These are phyloP conservation scores for Aphelinus atriplicis DNA, from an alignment of 1,140 invertebrate species.

Conservation along the genomic window DNA sequence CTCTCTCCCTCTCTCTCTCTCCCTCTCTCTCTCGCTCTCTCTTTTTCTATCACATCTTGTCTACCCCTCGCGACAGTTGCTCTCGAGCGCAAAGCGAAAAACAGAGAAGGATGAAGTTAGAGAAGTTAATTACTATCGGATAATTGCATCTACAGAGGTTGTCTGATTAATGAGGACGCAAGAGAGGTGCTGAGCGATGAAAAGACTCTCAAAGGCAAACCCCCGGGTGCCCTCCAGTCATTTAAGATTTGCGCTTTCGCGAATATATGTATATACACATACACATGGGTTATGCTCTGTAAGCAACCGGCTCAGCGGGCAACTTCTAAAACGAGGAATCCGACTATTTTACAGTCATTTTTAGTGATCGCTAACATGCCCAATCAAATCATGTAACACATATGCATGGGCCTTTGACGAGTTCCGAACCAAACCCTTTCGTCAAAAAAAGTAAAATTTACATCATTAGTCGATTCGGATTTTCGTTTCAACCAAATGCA, in stretches of 20 bases:
- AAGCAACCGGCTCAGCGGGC: too few species aligned
- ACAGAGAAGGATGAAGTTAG: constrained; percentile 41
- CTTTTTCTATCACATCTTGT: constrained; percentile 36
- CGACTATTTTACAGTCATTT: too few species aligned
- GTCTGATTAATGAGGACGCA: constrained; percentile 53
- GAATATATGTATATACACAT: constrained; percentile 7
- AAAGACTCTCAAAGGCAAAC: constrained; percentile 22
- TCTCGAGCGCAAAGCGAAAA: neutral
- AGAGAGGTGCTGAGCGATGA: neutral
- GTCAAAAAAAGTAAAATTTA: too few species aligned
- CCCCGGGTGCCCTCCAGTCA: constrained; percentile 1
- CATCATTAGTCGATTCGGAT: too few species aligned
- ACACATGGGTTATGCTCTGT: constrained; percentile 3
- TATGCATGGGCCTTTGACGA: too few species aligned
- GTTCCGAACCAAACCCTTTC: too few species aligned
- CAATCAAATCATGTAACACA: too few species aligned
- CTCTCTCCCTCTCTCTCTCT: constrained; percentile 14
- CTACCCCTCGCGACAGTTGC: too few species aligned
- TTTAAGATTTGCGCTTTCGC: constrained; percentile 6
- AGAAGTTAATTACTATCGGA: constrained; percentile 61
- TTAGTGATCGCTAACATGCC: too few species aligned
- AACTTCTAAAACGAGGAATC: too few species aligned
- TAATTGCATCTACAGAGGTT: constrained; percentile 53
- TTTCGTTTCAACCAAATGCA: too few species aligned
- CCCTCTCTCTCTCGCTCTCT: neutral